Percentiles rank a stretch among this genome's conserved stretches.
Conservation (phyloP, 2,888 invertebrate species). For the Automeris io region DNA sequence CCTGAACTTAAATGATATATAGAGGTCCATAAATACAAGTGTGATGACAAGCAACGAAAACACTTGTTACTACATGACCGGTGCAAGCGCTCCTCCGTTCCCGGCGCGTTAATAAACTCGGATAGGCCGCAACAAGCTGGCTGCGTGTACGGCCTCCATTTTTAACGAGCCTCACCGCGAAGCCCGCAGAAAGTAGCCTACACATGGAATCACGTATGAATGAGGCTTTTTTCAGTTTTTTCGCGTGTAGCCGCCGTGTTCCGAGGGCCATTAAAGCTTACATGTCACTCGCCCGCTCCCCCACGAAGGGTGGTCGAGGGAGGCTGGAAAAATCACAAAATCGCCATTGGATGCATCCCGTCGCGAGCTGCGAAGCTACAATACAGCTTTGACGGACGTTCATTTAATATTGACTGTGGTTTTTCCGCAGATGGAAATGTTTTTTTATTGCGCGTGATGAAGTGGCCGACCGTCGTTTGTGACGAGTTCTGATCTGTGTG, state of each 20-base stretch:
- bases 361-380: conserved; percentile 57
- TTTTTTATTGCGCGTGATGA: conserved; percentile 72
- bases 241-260: conserved; percentile 65
- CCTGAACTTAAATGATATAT: no score
- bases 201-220: conserved; percentile 76
- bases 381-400: conserved; percentile 74
- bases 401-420: conserved; percentile 77
- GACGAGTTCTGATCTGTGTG: conserved; percentile 64
- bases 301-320: conserved; percentile 23
- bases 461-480: conserved; percentile 70
- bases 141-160: conserved; percentile 65
- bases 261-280: conserved; percentile 72
- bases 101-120: conserved; percentile 70
- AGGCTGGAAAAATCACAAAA: conserved; percentile 66
- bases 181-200: conserved; percentile 74
- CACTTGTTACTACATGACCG: conserved; percentile 42
- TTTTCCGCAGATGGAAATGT: conserved; percentile 74
- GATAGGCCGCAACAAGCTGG: conserved; percentile 68
- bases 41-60: conserved; percentile 29
- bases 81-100: conserved; percentile 41
- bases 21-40: no score
- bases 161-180: conserved; percentile 70
- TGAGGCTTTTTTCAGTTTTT: conserved; percentile 73
- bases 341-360: conserved; percentile 69
- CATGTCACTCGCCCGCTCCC: conserved; percentile 64